A percentile compares a stretch with the other conserved stretches of the same genome.
Conservation (phyloP, 2,113 vertebrate species). For the Dromas ardeola region DNA sequence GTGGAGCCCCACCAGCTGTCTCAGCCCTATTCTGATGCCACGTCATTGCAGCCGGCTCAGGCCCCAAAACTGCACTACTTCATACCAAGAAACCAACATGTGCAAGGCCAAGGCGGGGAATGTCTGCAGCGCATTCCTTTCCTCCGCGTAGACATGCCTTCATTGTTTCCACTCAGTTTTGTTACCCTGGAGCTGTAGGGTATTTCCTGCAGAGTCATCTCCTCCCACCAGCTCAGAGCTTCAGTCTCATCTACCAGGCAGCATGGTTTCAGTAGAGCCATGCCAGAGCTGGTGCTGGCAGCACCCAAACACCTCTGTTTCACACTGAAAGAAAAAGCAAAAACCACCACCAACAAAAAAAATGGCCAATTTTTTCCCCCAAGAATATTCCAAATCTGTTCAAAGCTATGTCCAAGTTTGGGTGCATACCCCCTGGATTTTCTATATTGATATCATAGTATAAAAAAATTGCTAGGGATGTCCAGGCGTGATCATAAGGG, state of each 20-base stretch:
- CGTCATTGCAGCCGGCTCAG: not conserved
- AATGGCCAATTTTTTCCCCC: not conserved
- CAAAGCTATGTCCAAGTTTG: not conserved
- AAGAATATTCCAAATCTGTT: not conserved
- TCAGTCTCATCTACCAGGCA: not conserved
- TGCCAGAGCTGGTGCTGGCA: not conserved
- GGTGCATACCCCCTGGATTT: not conserved
- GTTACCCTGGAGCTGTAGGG: conserved; percentile 23
- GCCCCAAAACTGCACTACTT: fast-evolving
- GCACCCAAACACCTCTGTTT: not conserved
- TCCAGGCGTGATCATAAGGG: not conserved
- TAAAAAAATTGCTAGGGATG: not conserved
- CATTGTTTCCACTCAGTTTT: conserved; percentile 28
- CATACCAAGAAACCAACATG: not conserved
- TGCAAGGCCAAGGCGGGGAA: not conserved
- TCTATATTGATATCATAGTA: not conserved
- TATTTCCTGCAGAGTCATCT: conserved; percentile 48
- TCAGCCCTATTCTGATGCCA: not conserved
- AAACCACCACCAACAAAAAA: not conserved
- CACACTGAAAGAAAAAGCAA: not conserved
- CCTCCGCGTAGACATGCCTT: not conserved
- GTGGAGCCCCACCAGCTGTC: not conserved
- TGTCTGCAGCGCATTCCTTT: not conserved
- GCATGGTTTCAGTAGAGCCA: not conserved
- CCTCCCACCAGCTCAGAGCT: not conserved